phyloP scores from a whole-genome alignment of 2,888 invertebrate species.

The Drosophila kambysellisi region DNA sequence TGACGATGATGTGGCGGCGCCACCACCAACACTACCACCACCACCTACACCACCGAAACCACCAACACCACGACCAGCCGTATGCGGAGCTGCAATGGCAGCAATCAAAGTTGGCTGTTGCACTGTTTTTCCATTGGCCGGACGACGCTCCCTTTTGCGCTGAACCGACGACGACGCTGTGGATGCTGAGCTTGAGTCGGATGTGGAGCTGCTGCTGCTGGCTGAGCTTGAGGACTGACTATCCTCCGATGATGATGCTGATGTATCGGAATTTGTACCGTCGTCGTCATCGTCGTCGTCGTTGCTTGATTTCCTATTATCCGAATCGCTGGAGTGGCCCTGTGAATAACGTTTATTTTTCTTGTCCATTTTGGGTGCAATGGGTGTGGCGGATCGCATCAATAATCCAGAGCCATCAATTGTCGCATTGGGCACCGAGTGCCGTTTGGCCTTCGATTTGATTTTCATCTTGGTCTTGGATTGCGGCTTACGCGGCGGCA shows the following conservation, averaged over 20 bases:
- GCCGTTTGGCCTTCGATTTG: conserved; percentile 42
- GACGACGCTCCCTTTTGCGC: conserved; percentile 20
- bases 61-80: conserved; percentile 4
- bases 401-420: not conserved
- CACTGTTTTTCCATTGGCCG: conserved; percentile 57
- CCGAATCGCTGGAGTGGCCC: conserved; percentile 47
- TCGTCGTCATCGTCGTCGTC: not conserved
- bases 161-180: conserved; percentile 26
- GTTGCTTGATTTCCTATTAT: conserved; percentile 32
- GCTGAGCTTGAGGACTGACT: conserved; percentile 20
- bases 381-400: conserved; percentile 1
- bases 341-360: conserved; percentile 30
- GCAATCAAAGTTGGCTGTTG: not conserved
- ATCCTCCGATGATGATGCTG: conserved; percentile 43
- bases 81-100: not conserved
- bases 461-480: conserved; percentile 38
- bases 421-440: conserved; percentile 25
- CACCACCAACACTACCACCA: conserved; percentile 12
- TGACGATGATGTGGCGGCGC: conserved; percentile 19
- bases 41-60: conserved; percentile 10
- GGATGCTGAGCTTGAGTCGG: conserved; percentile 6
- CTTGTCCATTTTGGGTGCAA: conserved; percentile 1
- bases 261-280: conserved; percentile 9
- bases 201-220: conserved; percentile 33
- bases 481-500: conserved; percentile 71